Evolutionary conservation across 2,113 vertebrate species (phyloP).

Genomic region (Amphilophus citrinellus): DNA sequence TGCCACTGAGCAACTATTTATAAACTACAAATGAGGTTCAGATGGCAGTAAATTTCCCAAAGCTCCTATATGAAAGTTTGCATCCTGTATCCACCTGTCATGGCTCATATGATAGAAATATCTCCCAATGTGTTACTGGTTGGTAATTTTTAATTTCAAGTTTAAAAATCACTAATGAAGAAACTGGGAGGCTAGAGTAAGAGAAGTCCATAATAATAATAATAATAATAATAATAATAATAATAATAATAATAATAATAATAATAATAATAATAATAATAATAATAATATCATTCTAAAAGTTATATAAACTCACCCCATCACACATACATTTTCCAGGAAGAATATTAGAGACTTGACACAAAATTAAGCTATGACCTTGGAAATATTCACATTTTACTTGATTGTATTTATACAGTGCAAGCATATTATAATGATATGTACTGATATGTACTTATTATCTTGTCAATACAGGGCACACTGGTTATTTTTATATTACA

Average conservation of each 20-base stretch:
- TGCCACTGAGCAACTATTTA: conserved; percentile 6
- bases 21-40: conserved; percentile 18
- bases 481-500: not conserved
- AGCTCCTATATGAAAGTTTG: not conserved
- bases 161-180: not conserved
- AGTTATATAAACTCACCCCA: too few relatives aligned
- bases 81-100: not conserved
- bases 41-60: not conserved
- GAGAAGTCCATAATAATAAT: too few relatives aligned
- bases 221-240: too few relatives aligned
- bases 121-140: not conserved
- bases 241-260: too few relatives aligned
- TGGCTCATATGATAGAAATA: not conserved
- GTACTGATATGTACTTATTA: not conserved
- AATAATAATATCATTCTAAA: too few relatives aligned
- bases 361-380: not conserved
- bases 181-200: too few relatives aligned
- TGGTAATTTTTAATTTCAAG: not conserved
- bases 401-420: not conserved
- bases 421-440: not conserved
- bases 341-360: not conserved
- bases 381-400: not conserved
- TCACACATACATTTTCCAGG: not conserved
- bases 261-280: too few relatives aligned
- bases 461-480: not conserved